Conservation (phyloP, 2,888 invertebrate genomes). For the Drosophila meridiana region DNA sequence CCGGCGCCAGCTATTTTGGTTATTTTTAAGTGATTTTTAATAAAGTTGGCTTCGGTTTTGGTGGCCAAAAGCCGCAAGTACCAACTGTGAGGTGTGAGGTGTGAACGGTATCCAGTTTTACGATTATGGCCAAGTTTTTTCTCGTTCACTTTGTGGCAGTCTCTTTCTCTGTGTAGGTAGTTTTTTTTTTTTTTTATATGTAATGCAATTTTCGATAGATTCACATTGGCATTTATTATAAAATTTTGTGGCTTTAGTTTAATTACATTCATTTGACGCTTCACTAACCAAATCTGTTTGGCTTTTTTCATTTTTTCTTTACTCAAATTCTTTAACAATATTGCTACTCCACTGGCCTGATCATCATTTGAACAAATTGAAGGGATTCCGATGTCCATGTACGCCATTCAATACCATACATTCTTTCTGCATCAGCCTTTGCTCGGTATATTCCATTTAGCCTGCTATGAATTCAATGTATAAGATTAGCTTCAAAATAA, state of each 20-base stretch:
- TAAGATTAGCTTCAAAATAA: no score
- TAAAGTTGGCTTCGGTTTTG: constrained; percentile 63
- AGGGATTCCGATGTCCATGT: background rate
- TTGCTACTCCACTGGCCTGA: background rate
- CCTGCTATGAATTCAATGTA: background rate
- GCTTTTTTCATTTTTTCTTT: background rate
- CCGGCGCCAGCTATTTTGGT: constrained; percentile 66
- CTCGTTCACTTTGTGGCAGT: background rate
- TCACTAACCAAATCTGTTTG: constrained; percentile 30
- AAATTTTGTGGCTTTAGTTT: constrained; percentile 56
- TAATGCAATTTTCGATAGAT: constrained; percentile 21
- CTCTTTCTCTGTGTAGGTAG: no score
- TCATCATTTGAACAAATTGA: constrained; percentile 1
- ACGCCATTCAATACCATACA: background rate
- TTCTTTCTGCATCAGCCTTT: no score
- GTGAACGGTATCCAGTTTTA: constrained; percentile 51
- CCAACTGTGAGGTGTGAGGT: constrained; percentile 36
- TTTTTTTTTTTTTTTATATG: background rate
- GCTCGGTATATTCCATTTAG: background rate
- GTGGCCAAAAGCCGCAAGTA: constrained; percentile 41
- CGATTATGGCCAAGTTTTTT: constrained; percentile 55
- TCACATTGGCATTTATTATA: constrained; percentile 49
- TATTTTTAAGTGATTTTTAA: constrained; percentile 81
- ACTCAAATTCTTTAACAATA: background rate
- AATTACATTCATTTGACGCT: constrained; percentile 65